Percentiles rank a stretch among this genome's conserved stretches.
These are phyloP conservation scores for Thyatira batis DNA, from an alignment of 2,888 invertebrate genomes.

Conservation along the genomic window DNA sequence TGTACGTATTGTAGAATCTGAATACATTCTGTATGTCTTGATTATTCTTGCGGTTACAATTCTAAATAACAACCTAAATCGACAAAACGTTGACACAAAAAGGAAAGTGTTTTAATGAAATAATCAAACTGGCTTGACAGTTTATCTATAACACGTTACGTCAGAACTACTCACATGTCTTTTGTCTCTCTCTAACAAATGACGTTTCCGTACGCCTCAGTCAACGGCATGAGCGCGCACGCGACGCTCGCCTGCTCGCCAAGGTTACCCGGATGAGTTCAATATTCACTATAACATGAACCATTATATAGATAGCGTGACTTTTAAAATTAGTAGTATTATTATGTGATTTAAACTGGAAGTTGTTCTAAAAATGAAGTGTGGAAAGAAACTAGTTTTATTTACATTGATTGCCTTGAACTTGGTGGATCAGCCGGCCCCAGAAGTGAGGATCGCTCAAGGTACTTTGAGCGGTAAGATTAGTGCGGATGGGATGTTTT, in stretches of 20 bases:
- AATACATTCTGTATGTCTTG: no score
- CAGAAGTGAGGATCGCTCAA: slow-evolving; percentile 65
- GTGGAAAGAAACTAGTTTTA: slow-evolving; percentile 53
- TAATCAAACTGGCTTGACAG: neutral
- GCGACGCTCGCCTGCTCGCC: slow-evolving; percentile 23
- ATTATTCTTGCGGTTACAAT: no score
- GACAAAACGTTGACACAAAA: neutral
- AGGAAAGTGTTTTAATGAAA: neutral
- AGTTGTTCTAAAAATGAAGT: slow-evolving; percentile 43
- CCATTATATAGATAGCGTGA: neutral
- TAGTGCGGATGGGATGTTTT: slow-evolving; percentile 62
- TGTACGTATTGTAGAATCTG: no score
- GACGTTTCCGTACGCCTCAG: slow-evolving; percentile 3
- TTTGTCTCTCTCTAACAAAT: slow-evolving; percentile 9
- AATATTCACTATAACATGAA: slow-evolving; percentile 4
- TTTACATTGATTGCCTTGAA: slow-evolving; percentile 66
- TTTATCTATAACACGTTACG: neutral
- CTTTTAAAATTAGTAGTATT: neutral
- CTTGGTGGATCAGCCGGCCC: slow-evolving; percentile 69
- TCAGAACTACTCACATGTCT: slow-evolving; percentile 1
- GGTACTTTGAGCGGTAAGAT: slow-evolving; percentile 67
- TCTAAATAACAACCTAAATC: neutral
- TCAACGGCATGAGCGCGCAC: slow-evolving; percentile 37
- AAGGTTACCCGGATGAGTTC: neutral
- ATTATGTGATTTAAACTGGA: slow-evolving; percentile 2